A percentile compares a stretch with the other conserved stretches of the same genome.
Evolutionary conservation across 2,113 vertebrate species (phyloP).

Genomic region (Tringa solitaria): DNA sequence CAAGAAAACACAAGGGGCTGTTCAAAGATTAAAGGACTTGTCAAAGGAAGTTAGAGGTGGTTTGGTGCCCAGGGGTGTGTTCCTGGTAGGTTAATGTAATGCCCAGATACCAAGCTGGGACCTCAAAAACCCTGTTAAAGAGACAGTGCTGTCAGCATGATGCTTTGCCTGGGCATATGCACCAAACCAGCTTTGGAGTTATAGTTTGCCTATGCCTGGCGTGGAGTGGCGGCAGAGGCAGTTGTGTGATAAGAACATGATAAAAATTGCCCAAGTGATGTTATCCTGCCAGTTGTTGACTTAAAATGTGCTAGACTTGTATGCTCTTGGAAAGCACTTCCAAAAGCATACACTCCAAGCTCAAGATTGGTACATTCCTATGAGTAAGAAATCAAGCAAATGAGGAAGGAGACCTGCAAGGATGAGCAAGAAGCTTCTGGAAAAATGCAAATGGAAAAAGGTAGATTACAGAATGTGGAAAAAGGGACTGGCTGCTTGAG

Average conservation of each 20-base stretch:
- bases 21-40: not conserved
- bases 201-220: not conserved
- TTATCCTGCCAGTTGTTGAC: not conserved
- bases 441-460: not conserved
- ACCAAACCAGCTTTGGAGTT: not conserved
- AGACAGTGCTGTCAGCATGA: fast-evolving
- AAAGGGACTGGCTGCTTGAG: not conserved
- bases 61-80: not conserved
- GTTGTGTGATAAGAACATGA: fast-evolving
- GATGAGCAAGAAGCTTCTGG: not conserved
- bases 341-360: too few species aligned
- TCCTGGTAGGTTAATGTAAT: not conserved
- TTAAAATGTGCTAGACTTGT: not conserved
- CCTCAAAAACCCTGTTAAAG: not conserved
- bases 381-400: not conserved
- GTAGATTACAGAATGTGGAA: not conserved
- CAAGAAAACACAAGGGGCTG: not conserved
- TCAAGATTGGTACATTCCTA: not conserved
- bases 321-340: not conserved
- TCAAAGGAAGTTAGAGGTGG: not conserved
- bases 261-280: not conserved
- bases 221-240: not conserved
- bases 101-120: not conserved
- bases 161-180: fast-evolving
- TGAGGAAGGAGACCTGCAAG: not conserved